phyloP scores from a whole-genome alignment of 2,113 vertebrate genomes.

The Chamaea fasciata region DNA sequence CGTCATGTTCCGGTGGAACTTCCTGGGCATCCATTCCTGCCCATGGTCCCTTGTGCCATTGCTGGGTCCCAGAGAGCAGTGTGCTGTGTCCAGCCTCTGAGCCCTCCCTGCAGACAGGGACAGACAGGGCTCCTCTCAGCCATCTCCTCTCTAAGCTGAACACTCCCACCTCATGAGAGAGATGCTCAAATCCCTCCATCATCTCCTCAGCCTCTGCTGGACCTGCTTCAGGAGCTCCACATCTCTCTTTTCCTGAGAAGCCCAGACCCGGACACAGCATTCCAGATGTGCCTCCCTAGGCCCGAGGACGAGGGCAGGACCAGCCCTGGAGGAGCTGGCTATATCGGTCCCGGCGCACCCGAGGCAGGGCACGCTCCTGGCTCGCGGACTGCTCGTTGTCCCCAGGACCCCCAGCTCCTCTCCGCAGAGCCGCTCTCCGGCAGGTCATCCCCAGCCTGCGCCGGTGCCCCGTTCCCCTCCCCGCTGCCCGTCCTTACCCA shows the following conservation, averaged over 20 bases:
- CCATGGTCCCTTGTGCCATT: neutral
- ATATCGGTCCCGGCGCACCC: rapidly evolving
- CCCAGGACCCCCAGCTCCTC: too few species aligned
- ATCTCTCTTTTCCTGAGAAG: neutral
- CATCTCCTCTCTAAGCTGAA: neutral
- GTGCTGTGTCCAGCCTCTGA: neutral
- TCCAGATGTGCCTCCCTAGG: neutral
- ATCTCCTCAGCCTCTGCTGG: neutral
- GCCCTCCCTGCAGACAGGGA: neutral
- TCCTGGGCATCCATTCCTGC: neutral
- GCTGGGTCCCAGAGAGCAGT: neutral
- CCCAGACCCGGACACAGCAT: neutral
- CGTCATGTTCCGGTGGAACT: neutral
- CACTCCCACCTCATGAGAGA: neutral
- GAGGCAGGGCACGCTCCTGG: neutral
- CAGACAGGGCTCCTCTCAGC: neutral
- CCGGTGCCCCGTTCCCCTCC: neutral
- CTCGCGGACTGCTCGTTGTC: neutral
- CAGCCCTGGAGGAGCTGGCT: neutral
- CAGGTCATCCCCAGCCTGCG: neutral
- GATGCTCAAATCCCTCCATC: neutral
- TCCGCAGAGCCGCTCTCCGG: neutral
- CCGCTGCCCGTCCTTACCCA: conserved; percentile 66
- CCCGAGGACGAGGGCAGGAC: neutral
- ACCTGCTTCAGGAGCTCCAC: neutral